Evolutionary conservation across 2,888 invertebrate species (phyloP).

Genomic region (Liopterus haemorrhoidalis): DNA sequence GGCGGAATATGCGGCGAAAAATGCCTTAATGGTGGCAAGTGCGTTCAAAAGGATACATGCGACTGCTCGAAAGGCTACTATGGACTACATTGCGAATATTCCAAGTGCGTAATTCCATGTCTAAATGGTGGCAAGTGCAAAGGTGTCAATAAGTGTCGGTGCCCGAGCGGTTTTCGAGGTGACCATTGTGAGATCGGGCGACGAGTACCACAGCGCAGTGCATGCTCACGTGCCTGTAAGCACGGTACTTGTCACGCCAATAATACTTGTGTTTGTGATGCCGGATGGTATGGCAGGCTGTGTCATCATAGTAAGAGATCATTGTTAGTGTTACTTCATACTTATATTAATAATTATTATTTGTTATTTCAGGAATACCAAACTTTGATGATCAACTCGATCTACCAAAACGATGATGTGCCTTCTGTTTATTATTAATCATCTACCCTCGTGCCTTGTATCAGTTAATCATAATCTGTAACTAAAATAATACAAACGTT

Average conservation of each 20-base stretch:
- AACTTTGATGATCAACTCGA: constrained; percentile 15
- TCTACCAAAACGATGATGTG: constrained; percentile 18
- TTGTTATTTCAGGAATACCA: constrained; percentile 16
- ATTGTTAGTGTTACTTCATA: not conserved
- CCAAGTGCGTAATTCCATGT: constrained; percentile 68
- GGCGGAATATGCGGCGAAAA: constrained; percentile 88
- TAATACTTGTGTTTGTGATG: constrained; percentile 69
- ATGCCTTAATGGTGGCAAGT: constrained; percentile 90
- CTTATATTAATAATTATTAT: constrained; percentile 18
- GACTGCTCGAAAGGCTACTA: constrained; percentile 88
- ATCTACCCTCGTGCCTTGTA: too few species aligned
- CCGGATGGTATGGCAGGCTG: constrained; percentile 76
- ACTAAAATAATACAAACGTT: too few species aligned
- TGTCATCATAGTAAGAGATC: constrained; percentile 65
- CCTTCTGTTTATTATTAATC: too few species aligned
- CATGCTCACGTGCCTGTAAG: constrained; percentile 67
- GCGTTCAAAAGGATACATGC: constrained; percentile 90
- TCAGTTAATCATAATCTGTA: too few species aligned
- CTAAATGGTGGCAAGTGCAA: constrained; percentile 85
- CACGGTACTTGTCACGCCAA: constrained; percentile 70
- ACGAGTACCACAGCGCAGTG: constrained; percentile 59
- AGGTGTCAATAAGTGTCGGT: constrained; percentile 84
- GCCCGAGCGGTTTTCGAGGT: constrained; percentile 76
- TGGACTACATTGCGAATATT: constrained; percentile 84
- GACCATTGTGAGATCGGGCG: constrained; percentile 88